Evolutionary conservation across 2,888 invertebrate species (phyloP).

Genomic region (Drosophila colorata): DNA sequence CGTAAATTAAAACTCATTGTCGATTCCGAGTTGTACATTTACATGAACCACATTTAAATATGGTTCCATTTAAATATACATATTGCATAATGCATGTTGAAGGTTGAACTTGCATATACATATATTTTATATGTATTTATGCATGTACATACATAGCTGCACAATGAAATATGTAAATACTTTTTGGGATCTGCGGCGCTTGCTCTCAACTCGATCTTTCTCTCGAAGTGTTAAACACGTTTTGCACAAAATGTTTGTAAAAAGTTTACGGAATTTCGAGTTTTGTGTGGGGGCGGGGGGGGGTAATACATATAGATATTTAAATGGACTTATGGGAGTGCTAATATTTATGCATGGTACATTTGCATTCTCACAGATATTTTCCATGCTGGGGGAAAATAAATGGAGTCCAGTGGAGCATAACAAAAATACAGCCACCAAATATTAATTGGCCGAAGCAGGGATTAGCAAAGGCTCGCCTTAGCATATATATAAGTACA

Average conservation of each 20-base stretch:
- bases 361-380: slow-evolving; percentile 46
- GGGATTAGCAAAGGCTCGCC: background rate
- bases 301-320: slow-evolving; percentile 2
- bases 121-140: slow-evolving; percentile 12
- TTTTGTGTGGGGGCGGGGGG: background rate
- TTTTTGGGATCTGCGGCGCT: slow-evolving; percentile 37
- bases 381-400: slow-evolving; percentile 52
- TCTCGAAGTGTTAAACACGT: slow-evolving; percentile 26
- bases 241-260: slow-evolving; percentile 31
- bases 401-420: slow-evolving; percentile 42
- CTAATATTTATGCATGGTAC: slow-evolving; percentile 7
- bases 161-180: slow-evolving; percentile 27
- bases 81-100: slow-evolving; percentile 20
- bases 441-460: slow-evolving; percentile 7
- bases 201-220: slow-evolving; percentile 5
- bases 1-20: slow-evolving; percentile 24
- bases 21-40: slow-evolving; percentile 1
- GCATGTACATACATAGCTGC: slow-evolving; percentile 5
- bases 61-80: slow-evolving; percentile 14
- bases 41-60: slow-evolving; percentile 6
- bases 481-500: slow-evolving; percentile 19
- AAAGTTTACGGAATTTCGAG: slow-evolving; percentile 16
- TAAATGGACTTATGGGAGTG: slow-evolving; percentile 6
- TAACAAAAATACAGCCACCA: slow-evolving; percentile 3
- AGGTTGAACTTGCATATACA: slow-evolving; percentile 7